Evolutionary conservation across 1,140 invertebrate genomes (phyloP).

Genomic region (Drosophila insularis): DNA sequence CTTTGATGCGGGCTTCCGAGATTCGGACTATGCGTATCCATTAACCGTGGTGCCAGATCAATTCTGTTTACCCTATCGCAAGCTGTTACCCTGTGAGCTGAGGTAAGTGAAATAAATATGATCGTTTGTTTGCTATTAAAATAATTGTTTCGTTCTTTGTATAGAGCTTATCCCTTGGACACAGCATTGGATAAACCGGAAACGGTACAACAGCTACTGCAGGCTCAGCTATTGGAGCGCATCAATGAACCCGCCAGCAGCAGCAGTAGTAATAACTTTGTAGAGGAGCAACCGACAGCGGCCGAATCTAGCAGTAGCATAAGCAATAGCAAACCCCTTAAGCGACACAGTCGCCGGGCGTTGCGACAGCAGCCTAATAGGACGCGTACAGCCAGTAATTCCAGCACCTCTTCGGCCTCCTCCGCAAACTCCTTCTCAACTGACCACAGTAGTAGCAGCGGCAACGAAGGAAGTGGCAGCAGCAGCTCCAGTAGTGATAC

Average conservation of each 20-base stretch:
- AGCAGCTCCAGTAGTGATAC: slow-evolving; percentile 62
- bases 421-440: slow-evolving; percentile 32
- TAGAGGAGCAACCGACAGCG: slow-evolving; percentile 10
- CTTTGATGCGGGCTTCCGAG: slow-evolving; percentile 43
- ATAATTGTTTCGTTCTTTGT: background rate
- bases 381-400: slow-evolving; percentile 38
- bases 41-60: slow-evolving; percentile 96
- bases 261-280: too few relatives aligned
- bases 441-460: slow-evolving; percentile 41
- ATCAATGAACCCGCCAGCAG: background rate
- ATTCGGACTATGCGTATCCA: slow-evolving; percentile 86
- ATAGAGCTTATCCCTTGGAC: slow-evolving; percentile 91
- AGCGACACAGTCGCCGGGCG: slow-evolving; percentile 33
- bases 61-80: slow-evolving; percentile 92
- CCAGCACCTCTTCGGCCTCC: slow-evolving; percentile 33
- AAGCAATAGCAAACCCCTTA: slow-evolving; percentile 1
- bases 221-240: slow-evolving; percentile 74
- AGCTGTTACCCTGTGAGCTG: slow-evolving; percentile 85
- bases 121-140: background rate
- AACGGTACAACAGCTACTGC: slow-evolving; percentile 79
- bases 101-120: slow-evolving; percentile 83
- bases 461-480: slow-evolving; percentile 52
- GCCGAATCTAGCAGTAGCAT: background rate
- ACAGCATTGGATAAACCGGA: slow-evolving; percentile 92
- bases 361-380: slow-evolving; percentile 37